Evolutionary conservation across 2,888 invertebrate genomes (phyloP), one percentile per base, ranked within the genome.

Genomic region (Tillus elongatus): DNA sequence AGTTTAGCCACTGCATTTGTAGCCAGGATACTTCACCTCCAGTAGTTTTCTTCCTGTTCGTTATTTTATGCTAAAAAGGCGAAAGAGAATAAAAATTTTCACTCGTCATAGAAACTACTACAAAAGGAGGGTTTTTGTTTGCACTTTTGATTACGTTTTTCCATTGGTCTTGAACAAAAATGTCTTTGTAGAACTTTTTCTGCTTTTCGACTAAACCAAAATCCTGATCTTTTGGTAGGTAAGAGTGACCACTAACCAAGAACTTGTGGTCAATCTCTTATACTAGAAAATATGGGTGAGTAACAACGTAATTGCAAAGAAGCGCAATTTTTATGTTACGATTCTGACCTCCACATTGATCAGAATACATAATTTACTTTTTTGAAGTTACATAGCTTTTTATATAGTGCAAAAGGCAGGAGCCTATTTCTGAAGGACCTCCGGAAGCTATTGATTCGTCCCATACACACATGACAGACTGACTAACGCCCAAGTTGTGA

Each of bases 401-500:
- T 28, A 45, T 41, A 28, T 40, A 45, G 35, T 40, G 29, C 14
- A 45, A 29, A n/a, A n/a, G n/a, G n/a, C n/a, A n/a, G n/a, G n/a
- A n/a, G n/a, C n/a, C n/a, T n/a, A n/a, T n/a, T n/a, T 52, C 51
- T 43, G 52, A 51, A 26, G 51, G 43, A 15, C 49, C 51, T 40
- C 51, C 37, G 10, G 50, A 50, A 12, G 51, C 51, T 13, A 43
- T 34, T 26, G 41, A 29, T 42, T 51, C 47, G 39, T 49, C 38
- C 47, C 49, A 52, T 12, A 46, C 42, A 47, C 39, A 53, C 48
- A 53, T 51, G 15, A 35, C 42, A n/a, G 41, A 40, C 6, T 45
- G 33, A 40, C 47, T 31, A 30, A 38, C 46, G 19, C 11, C 35
- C 38, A 48, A 33, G 28, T 51, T 32, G 39, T 53, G 51, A 35